Conservation (phyloP, 2,113 vertebrate genomes). For the Sorex fumeus region DNA sequence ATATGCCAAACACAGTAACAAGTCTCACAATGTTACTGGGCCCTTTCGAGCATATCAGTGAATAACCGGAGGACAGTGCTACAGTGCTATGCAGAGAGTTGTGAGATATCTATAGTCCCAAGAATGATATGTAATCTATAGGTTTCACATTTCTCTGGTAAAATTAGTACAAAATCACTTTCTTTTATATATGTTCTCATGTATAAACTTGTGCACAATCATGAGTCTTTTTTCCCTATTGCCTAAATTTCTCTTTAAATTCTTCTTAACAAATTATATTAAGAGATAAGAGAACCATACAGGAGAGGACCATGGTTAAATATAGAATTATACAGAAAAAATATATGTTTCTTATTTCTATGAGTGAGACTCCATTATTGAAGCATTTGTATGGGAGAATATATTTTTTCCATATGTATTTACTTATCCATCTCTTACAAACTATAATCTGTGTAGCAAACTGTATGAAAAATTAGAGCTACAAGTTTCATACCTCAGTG, state of each 20-base stretch:
- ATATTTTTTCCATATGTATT: neutral
- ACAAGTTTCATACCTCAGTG: neutral
- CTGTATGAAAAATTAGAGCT: neutral
- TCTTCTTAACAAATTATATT: constrained; percentile 2
- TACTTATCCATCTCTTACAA: neutral
- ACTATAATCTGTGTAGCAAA: neutral
- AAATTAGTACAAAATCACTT: constrained; percentile 1
- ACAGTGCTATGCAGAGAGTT: constrained; percentile 41
- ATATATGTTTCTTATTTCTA: neutral
- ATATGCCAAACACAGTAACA: no score
- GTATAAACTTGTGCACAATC: neutral
- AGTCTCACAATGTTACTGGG: no score
- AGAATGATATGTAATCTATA: constrained; percentile 14
- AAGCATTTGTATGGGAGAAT: neutral
- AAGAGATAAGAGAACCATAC: constrained; percentile 2
- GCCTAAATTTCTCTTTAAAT: constrained; percentile 32
- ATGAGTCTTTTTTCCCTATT: constrained; percentile 19
- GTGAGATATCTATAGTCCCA: constrained; percentile 10
- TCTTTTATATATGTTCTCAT: neutral
- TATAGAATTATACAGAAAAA: constrained; percentile 1
- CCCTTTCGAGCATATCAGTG: no score
- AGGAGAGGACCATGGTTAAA: neutral
- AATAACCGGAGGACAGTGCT: no score
- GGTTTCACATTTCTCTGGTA: constrained; percentile 45
- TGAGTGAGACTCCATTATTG: constrained; percentile 1